Base-by-base conservation (phyloP, 2,888 invertebrate genomes). In the Strigamia crassipes region DNA sequence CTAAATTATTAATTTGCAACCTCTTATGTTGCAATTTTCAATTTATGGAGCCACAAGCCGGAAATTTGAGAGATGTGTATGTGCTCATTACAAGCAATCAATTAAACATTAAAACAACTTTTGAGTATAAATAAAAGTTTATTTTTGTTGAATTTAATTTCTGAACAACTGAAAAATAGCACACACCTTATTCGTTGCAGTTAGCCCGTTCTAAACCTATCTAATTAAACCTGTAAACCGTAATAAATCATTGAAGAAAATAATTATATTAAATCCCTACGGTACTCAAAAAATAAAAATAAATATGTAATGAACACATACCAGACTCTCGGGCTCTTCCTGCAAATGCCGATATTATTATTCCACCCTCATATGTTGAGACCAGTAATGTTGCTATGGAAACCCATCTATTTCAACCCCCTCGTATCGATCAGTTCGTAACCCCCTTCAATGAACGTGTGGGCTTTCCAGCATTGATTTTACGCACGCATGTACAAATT, bases 381-480 rank as follows among this genome's bases (percentile, higher is more conserved):
- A 9, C 34, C 66, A 23, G 12, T 9, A 31, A 31, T 31, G 66
- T 27, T 66, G 66, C 66, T 31, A 66, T 27, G 66, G 27, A 51
- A 66, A 66, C 66, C 31, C 31, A 66, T 66, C 10, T 31, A 66
- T 66, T 66, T 66, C 66, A 66, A 66, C 66, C 66, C 61, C 66
- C 66, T 66, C 66, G 66, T 66, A 66, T 66, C 15, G 66, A 66
- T 66, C 66, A 66, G 31, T 66, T 66, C 66, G 66, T 23, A 66
- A 66, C 66, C 66, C 66, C 66, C 66, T 66, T 66, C 27, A 27
- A 66, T 66, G 66, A 66, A 66, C 66, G 31, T 66, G 27, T 66
- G 66, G 66, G 66, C 66, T 66, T 66, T 27, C 66, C 66, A 66
- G 2, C 66, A 66, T 66, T 66, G 66, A 66, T 66, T 66, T 66